Evolutionary conservation across 1,140 invertebrate species (phyloP), one percentile per base, ranked within the genome.

Genomic region (Acromyrmex heyeri): DNA sequence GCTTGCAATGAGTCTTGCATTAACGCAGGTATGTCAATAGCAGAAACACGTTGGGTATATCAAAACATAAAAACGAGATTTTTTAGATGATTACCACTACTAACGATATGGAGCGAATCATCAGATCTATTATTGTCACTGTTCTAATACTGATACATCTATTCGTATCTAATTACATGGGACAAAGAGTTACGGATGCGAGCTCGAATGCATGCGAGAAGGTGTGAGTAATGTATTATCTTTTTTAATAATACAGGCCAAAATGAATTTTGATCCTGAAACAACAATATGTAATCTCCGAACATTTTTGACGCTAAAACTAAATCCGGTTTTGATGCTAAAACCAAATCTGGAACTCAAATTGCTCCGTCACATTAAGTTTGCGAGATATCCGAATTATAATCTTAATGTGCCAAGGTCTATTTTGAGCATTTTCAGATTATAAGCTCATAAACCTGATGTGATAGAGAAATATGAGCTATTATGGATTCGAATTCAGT

Each of bases 1-100:
- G 10, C 0, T 50, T 21, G 0, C 8, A 2, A 0, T 34, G 44
- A 53, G 59, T 12, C 16, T 78, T 27, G n/a, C 38, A 0, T 53
- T 78, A 64, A 14, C 24, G 5, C 59, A 78, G 76, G 76, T 78
- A 78, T 34, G 21, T 62, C 38, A 65, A 18, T 7, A n/a, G 8
- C 8, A 7, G 3, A 27, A 62, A n/a, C 5, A n/a, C 30, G 3
- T 75, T n/a, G 8, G 57, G 12, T 18, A 3, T 16, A 18, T 50
- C 18, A 5, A 77, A 48, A 3, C 44, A 7, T 44, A 50, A 0
- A 77, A 77, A 78, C 3, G 1, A 64, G 0, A 38, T 50, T 4
- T 78, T 78, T 78, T 27, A 64, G 76, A 16, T 78, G 6, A 4
- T 78, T 8, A 61, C 21, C 8, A 62, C 12, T 48, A 12, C 0